Evolutionary conservation across 2,797 vertebrate species (phyloP).

Genomic region (Phylloscopus collybita): DNA sequence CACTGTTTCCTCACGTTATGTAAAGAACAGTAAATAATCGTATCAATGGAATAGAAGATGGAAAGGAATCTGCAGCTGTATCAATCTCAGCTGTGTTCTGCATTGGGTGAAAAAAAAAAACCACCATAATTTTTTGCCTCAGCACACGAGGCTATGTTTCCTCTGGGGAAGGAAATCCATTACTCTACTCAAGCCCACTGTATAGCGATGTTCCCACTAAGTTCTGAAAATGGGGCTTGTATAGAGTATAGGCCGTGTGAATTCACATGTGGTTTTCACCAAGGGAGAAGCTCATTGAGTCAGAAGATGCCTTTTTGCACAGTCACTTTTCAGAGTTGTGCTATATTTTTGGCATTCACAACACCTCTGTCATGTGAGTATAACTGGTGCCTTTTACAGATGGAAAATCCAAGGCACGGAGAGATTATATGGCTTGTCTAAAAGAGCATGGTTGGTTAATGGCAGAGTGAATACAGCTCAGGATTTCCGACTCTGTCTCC

Average conservation of each 20-base stretch:
- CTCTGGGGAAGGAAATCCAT: neutral
- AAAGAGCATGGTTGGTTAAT: neutral
- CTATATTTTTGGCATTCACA: neutral
- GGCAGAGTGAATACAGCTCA: neutral
- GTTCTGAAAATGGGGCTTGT: neutral
- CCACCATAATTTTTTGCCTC: neutral
- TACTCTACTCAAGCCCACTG: neutral
- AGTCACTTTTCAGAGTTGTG: constrained; percentile 19
- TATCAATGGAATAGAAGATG: neutral
- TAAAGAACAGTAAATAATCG: constrained; percentile 20
- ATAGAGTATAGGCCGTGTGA: neutral
- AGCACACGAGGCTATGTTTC: neutral
- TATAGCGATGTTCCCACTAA: neutral
- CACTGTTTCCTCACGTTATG: neutral
- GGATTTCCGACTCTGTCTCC: neutral
- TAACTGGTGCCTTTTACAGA: neutral
- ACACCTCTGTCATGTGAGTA: neutral
- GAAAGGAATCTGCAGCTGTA: constrained; percentile 39
- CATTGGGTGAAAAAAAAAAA: neutral
- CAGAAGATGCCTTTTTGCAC: constrained; percentile 52
- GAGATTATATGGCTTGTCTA: neutral
- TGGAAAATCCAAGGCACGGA: constrained; percentile 1
- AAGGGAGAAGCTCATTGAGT: neutral
- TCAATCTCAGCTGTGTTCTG: neutral
- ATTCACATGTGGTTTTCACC: constrained; percentile 4